phyloP scores from a whole-genome alignment of 2,113 vertebrate species.

The Callionymus lyra region DNA sequence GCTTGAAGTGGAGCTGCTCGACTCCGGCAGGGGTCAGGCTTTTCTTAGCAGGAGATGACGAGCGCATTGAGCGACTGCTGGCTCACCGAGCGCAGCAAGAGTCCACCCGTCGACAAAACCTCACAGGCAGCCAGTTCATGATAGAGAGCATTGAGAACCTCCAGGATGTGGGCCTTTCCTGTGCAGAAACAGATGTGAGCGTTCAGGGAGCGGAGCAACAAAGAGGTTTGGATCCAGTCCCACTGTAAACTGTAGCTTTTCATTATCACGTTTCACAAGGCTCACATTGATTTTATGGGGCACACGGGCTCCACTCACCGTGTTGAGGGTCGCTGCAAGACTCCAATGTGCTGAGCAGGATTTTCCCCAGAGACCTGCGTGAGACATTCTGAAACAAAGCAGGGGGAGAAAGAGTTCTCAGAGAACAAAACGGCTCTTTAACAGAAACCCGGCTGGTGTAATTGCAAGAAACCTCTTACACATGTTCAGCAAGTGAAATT shows the following conservation, averaged over 20 bases:
- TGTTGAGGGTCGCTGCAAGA: slow-evolving; percentile 72
- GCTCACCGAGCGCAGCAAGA: slow-evolving; percentile 48
- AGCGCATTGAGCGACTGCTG: slow-evolving; percentile 47
- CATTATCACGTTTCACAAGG: slow-evolving; percentile 17
- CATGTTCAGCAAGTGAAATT: slow-evolving; percentile 10
- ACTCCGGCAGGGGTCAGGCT: slow-evolving; percentile 38
- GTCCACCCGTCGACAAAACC: slow-evolving; percentile 59
- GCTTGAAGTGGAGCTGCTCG: too few relatives aligned
- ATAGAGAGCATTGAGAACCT: slow-evolving; percentile 76
- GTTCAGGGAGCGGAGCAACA: slow-evolving; percentile 6
- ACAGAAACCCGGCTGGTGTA: slow-evolving; percentile 1
- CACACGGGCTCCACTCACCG: slow-evolving; percentile 54
- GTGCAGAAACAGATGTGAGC: slow-evolving; percentile 22
- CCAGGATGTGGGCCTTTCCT: slow-evolving; percentile 72
- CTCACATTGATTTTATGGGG: slow-evolving; percentile 21
- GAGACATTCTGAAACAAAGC: slow-evolving; percentile 75
- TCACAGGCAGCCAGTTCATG: slow-evolving; percentile 78
- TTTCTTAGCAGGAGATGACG: slow-evolving; percentile 60
- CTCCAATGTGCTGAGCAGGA: slow-evolving; percentile 84
- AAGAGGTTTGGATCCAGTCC: neutral
- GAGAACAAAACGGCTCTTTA: slow-evolving; percentile 12
- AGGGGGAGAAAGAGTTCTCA: neutral
- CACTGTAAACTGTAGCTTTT: slow-evolving; percentile 11
- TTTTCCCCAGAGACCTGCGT: slow-evolving; percentile 80
- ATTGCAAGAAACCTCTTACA: slow-evolving; percentile 8